These are phyloP conservation scores for Parotia lawesii DNA, from an alignment of 2,113 vertebrate species.

Conservation along the genomic window DNA sequence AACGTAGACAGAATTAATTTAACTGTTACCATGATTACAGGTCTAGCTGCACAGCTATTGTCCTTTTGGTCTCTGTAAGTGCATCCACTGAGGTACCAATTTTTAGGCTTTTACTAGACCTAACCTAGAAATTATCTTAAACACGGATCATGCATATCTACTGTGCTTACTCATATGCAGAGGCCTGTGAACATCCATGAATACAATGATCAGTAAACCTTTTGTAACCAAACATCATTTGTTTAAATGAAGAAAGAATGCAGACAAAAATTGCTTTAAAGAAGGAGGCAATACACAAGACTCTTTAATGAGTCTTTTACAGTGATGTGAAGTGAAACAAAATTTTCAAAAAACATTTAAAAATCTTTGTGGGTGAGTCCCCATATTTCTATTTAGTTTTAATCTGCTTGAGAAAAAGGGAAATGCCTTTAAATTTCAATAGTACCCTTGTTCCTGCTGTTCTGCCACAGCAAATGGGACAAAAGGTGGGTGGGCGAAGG, in stretches of 20 bases:
- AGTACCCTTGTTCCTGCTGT: background rate
- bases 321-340: background rate
- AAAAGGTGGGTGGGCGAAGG: background rate
- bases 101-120: background rate
- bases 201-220: background rate
- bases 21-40: background rate
- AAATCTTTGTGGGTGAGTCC: background rate
- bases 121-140: background rate
- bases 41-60: background rate
- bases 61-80: background rate
- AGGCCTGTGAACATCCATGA: background rate
- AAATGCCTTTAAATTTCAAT: background rate
- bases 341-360: fast-evolving
- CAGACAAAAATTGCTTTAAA: background rate
- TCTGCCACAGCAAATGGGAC: background rate
- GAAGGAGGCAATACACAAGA: background rate
- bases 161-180: background rate
- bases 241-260: background rate
- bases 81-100: background rate
- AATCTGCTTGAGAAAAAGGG: background rate
- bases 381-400: background rate
- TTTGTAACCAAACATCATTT: background rate
- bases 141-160: background rate
- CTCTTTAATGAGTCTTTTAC: background rate
- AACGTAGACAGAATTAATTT: background rate